These are phyloP conservation scores for Alauda arvensis DNA, from an alignment of 2,797 vertebrate genomes.

Conservation along the genomic window DNA sequence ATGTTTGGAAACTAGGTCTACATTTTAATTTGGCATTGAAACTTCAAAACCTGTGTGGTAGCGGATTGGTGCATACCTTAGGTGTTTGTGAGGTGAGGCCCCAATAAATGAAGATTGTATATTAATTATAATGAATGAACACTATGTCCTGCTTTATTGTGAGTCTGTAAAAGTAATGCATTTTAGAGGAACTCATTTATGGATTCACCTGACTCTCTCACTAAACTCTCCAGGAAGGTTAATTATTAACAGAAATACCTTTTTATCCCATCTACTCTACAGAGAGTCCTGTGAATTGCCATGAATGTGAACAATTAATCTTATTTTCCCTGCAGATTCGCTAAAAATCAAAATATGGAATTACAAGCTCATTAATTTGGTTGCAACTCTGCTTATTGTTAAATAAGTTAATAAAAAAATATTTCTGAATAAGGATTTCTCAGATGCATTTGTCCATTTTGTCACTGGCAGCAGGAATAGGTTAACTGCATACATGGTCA, in stretches of 20 bases:
- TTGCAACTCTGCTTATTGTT: background rate
- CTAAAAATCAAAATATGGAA: background rate
- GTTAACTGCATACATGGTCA: background rate
- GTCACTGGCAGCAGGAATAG: background rate
- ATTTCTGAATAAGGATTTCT: background rate
- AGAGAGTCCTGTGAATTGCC: background rate
- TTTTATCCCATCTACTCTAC: background rate
- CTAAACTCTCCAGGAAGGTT: background rate
- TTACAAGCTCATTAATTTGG: background rate
- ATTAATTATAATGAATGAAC: slow-evolving; percentile 1
- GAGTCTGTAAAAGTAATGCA: background rate
- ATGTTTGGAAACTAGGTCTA: background rate
- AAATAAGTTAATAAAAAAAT: background rate
- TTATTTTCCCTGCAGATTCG: background rate
- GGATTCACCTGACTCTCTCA: background rate
- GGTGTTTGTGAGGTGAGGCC: background rate
- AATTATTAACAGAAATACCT: slow-evolving; percentile 14
- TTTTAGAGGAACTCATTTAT: slow-evolving; percentile 1
- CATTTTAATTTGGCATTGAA: background rate
- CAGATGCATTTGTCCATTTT: background rate
- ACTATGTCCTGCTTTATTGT: background rate
- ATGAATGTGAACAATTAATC: background rate
- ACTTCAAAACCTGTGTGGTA: background rate
- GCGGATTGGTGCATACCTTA: background rate
- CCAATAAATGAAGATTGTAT: background rate